These are phyloP conservation scores for Luehdorfia chinensis DNA, from an alignment of 1,140 invertebrate genomes.

Conservation along the genomic window DNA sequence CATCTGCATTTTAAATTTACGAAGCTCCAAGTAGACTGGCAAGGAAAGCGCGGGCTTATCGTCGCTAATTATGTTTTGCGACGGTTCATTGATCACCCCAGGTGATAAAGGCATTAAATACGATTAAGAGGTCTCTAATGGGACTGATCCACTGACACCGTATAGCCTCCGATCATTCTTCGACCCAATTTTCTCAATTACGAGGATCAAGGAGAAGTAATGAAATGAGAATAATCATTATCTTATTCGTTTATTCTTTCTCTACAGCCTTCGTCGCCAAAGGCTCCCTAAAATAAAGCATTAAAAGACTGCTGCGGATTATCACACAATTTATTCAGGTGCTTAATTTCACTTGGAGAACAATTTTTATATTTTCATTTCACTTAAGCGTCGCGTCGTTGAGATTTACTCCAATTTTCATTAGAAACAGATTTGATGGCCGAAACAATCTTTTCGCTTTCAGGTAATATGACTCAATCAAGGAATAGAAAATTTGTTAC, in stretches of 20 bases:
- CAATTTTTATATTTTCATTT: conserved; percentile 73
- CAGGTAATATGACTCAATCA: not conserved
- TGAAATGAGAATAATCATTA: conserved; percentile 75
- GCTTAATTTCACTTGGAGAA: conserved; percentile 70
- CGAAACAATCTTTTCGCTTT: not conserved
- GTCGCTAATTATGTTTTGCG: conserved; percentile 34
- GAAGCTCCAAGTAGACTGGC: no score
- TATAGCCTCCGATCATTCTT: conserved; percentile 59
- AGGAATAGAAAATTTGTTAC: conserved; percentile 15
- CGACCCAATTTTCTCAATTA: conserved; percentile 71
- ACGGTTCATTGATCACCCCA: conserved; percentile 58
- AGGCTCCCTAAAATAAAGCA: conserved; percentile 62
- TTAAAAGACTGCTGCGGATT: conserved; percentile 70
- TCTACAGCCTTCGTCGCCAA: conserved; percentile 40
- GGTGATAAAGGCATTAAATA: conserved; percentile 65
- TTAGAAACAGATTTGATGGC: conserved; percentile 24
- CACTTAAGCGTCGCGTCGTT: conserved; percentile 51
- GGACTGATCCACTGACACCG: conserved; percentile 47
- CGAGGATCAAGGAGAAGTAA: conserved; percentile 68
- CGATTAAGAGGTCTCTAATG: conserved; percentile 61
- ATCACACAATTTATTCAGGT: conserved; percentile 76
- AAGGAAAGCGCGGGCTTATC: no score
- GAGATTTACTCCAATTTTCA: conserved; percentile 59
- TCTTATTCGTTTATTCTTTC: conserved; percentile 63
- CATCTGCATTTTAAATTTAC: no score